These are phyloP conservation scores for Myotis planiceps DNA, from an alignment of 2,797 vertebrate species.

Conservation along the genomic window DNA sequence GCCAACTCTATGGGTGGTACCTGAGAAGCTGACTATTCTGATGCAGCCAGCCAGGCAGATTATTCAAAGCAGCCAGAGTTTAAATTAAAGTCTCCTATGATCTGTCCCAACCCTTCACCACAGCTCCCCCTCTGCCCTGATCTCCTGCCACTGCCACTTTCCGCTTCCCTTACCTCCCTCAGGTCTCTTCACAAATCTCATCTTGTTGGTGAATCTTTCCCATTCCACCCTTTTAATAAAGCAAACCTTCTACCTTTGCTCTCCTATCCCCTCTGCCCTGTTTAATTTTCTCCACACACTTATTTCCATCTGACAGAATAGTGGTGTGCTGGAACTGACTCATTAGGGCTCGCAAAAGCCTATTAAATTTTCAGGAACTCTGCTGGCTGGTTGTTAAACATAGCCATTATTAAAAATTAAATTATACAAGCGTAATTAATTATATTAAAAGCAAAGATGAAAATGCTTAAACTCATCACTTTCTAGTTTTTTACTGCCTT, in stretches of 20 bases:
- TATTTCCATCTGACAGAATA: background rate
- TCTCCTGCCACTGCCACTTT: background rate
- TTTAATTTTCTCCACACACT: background rate
- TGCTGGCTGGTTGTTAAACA: background rate
- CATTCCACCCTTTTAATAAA: background rate
- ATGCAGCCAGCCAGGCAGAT: background rate
- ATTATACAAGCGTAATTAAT: background rate
- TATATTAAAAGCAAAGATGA: conserved; percentile 5
- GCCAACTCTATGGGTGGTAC: background rate
- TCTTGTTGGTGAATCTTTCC: background rate
- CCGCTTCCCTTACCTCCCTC: background rate
- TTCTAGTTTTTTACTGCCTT: background rate
- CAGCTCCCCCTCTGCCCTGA: background rate
- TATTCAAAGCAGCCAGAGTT: background rate
- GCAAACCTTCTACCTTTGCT: background rate
- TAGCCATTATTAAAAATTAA: background rate
- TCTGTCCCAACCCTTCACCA: background rate
- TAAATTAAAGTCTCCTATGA: background rate
- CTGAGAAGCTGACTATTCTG: background rate
- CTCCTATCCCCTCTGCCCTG: background rate
- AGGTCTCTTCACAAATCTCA: background rate
- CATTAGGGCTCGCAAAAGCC: background rate
- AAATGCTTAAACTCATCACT: background rate
- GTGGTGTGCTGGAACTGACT: background rate
- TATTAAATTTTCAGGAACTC: background rate